phyloP scores from a whole-genome alignment of 2,888 invertebrate genomes.

The Seira sanloemensis region DNA sequence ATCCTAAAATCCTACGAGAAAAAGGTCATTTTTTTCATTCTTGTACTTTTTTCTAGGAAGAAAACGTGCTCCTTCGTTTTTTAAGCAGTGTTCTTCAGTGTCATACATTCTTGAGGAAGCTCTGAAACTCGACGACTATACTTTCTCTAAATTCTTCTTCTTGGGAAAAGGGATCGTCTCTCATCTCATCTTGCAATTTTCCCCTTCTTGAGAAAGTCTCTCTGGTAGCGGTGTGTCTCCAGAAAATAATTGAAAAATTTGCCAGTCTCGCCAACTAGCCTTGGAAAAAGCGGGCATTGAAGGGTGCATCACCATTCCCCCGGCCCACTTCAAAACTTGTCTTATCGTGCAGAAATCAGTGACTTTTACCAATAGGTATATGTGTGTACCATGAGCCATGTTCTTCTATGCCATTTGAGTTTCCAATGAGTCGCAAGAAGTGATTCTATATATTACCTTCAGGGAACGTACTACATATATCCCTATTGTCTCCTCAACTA shows the following conservation, averaged over 20 bases:
- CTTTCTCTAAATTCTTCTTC: too few species aligned
- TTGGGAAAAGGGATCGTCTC: too few species aligned
- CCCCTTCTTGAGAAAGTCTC: background rate
- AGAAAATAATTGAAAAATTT: background rate
- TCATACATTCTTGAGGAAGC: background rate
- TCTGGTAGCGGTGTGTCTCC: too few species aligned
- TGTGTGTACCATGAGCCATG: too few species aligned
- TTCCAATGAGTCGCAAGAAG: background rate
- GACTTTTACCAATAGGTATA: too few species aligned
- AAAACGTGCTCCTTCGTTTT: background rate
- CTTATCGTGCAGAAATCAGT: too few species aligned
- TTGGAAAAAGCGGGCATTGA: background rate
- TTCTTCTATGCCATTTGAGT: background rate
- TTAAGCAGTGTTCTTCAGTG: background rate
- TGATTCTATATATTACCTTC: background rate
- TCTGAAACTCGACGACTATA: too few species aligned
- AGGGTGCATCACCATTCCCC: background rate
- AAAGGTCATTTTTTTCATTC: background rate
- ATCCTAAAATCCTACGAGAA: too few species aligned
- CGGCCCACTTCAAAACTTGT: background rate
- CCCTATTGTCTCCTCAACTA: background rate
- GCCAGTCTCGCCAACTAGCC: background rate
- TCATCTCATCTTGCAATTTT: too few species aligned
- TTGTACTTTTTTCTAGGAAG: too few species aligned
- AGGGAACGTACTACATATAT: background rate